Base-by-base conservation (phyloP, 35 echinoderm and acorn worm species). In the Patiria miniata region DNA sequence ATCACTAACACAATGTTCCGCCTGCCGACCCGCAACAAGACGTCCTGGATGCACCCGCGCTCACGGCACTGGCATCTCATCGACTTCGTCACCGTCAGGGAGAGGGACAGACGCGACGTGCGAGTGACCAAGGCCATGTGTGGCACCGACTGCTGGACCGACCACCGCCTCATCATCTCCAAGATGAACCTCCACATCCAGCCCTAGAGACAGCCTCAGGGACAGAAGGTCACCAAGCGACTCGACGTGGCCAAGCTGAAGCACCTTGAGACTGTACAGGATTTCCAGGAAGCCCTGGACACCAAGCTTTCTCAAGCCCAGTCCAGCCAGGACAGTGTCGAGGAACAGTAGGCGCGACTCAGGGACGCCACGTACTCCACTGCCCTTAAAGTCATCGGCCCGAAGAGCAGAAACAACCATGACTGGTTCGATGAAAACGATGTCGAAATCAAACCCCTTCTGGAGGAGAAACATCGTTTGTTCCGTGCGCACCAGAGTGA, bases 1-100 rank as follows among this genome's bases (percentile, higher is more conserved):
- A 86, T 91, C 37, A 86, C 83, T 1, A 91, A 91, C 51, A 91
- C 90, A 12, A 22, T 86, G 2, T 91, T 91, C 83, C 51, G 47
- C 5, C 77, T 78, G 3, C 51, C 21, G 8, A 79, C 39, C 29
- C 44, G 36, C 1, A 78, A 91, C 51, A 91, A 68, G 51, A 87
- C 83, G 17, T 23, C 90, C n/a, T 86, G 89, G 83, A 86, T 91
- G 83, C 73, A 91, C 40, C 83, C 90, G 5, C 73, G 84, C 7
- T 80, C 83, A 16, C 86, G 86, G 17, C 69, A 92, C 44, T 92
- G 83, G 90, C 52, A 82, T 61, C 78, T 92, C 0, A 81, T 92
- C 7, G 84, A 87, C 73, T 87, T 87, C 51, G 83, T 81, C 83
- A 87, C 87, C 8, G 54, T 68, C 18, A 81, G 84, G 26, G 61